These are phyloP conservation scores for Venturia canescens DNA, from an alignment of 1,140 invertebrate species.

Conservation along the genomic window DNA sequence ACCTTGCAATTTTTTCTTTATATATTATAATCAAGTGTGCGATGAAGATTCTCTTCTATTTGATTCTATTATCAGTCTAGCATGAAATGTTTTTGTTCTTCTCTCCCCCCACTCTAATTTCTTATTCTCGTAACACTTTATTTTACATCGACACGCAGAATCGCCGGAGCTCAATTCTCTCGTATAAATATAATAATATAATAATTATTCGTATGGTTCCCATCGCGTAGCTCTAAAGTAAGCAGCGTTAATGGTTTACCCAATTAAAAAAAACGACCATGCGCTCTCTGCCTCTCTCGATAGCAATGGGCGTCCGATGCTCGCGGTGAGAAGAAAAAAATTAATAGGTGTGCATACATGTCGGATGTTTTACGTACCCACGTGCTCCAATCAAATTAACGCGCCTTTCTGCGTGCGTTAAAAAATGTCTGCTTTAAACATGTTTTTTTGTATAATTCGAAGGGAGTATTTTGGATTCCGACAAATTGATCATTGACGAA, in stretches of 20 bases:
- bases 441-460: too few relatives aligned
- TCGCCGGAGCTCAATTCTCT: neutral
- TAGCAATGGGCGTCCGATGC: constrained; percentile 22
- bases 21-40: neutral
- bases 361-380: constrained; percentile 5
- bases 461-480: too few relatives aligned
- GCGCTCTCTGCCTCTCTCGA: neutral
- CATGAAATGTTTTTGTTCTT: too few relatives aligned
- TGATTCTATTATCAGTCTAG: too few relatives aligned
- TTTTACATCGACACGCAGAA: constrained; percentile 35
- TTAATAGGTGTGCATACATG: neutral
- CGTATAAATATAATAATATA: constrained; percentile 29
- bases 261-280: constrained; percentile 45
- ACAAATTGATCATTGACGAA: too few relatives aligned
- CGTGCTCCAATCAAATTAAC: neutral
- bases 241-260: constrained; percentile 53
- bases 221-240: constrained; percentile 43
- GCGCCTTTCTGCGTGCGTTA: neutral
- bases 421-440: too few relatives aligned
- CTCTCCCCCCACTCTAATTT: neutral
- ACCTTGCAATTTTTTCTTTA: constrained; percentile 4
- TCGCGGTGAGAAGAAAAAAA: constrained; percentile 30
- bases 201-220: constrained; percentile 51
- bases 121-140: constrained; percentile 11
- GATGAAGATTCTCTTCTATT: too few relatives aligned